Percentiles rank a stretch among this genome's conserved stretches.
phyloP scores from a whole-genome alignment of 2,797 vertebrate genomes.

The Alectoris magna region DNA sequence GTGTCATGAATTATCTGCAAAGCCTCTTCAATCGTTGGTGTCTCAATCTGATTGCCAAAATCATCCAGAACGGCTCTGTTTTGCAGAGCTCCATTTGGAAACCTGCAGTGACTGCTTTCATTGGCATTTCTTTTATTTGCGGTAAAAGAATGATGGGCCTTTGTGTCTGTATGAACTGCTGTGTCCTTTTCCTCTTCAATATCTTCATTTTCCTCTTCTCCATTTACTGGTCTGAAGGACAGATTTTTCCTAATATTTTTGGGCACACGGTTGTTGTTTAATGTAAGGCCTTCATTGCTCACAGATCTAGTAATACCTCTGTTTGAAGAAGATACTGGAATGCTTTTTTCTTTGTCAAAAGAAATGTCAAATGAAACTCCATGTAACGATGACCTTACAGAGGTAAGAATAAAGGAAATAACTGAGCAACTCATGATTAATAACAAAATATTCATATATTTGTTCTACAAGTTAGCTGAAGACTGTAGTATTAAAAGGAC shows the following conservation, averaged over 20 bases:
- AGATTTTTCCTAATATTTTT: conserved; percentile 89
- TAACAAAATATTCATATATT: not conserved
- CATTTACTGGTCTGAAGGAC: conserved; percentile 93
- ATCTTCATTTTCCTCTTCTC: conserved; percentile 84
- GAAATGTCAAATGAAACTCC: conserved; percentile 98
- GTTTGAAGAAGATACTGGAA: conserved; percentile 61
- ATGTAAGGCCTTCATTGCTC: conserved; percentile 92
- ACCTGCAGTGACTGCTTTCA: conserved; percentile 71
- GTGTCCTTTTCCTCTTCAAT: conserved; percentile 86
- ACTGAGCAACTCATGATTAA: not conserved
- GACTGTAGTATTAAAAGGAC: not conserved
- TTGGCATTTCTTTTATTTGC: conserved; percentile 70
- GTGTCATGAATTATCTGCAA: conserved; percentile 93
- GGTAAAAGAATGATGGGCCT: conserved; percentile 21
- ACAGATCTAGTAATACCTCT: conserved; percentile 90
- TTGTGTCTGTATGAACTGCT: conserved; percentile 25
- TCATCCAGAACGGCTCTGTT: conserved; percentile 80
- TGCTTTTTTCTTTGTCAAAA: conserved; percentile 89
- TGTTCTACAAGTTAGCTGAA: not conserved
- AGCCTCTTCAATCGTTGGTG: conserved; percentile 93
- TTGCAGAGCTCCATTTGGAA: conserved; percentile 87
- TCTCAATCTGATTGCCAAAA: conserved; percentile 81
- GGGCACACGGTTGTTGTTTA: conserved; percentile 83
- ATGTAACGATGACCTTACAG: conserved; percentile 89
- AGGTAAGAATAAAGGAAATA: conserved; percentile 14